Percentiles rank a stretch among this genome's conserved stretches.
Conservation (phyloP, 2,888 invertebrate genomes). For the Suillia variegata region DNA sequence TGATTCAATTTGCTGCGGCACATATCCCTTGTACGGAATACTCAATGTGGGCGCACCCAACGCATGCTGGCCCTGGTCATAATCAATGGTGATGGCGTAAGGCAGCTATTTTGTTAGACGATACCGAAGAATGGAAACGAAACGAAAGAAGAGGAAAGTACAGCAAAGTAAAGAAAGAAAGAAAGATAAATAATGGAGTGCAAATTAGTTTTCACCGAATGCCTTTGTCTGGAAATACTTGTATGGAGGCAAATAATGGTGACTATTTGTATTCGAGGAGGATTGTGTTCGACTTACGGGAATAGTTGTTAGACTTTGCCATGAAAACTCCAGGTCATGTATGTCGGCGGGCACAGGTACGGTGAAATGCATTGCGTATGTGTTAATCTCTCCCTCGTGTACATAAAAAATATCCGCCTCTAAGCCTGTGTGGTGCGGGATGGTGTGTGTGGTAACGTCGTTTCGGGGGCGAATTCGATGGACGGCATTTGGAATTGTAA, state of each 20-base stretch:
- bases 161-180: not conserved
- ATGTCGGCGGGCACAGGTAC: slow-evolving; percentile 81
- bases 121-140: not conserved
- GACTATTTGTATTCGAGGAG: not conserved
- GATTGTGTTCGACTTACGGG: slow-evolving; percentile 74
- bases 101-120: slow-evolving; percentile 43
- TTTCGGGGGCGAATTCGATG: not conserved
- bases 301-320: slow-evolving; percentile 77
- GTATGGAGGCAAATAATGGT: no score
- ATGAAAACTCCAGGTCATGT: slow-evolving; percentile 81
- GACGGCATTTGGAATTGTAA: not conserved
- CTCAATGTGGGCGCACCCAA: slow-evolving; percentile 81
- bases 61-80: slow-evolving; percentile 72
- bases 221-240: no score
- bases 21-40: slow-evolving; percentile 78
- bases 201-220: slow-evolving; percentile 36
- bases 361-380: slow-evolving; percentile 82
- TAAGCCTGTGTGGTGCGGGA: slow-evolving; percentile 65
- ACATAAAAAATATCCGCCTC: slow-evolving; percentile 83
- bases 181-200: slow-evolving; percentile 46
- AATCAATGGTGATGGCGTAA: slow-evolving; percentile 63
- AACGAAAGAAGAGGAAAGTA: slow-evolving; percentile 15
- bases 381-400: slow-evolving; percentile 81
- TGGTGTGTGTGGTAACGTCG: not conserved
- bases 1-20: slow-evolving; percentile 78